phyloP scores from a whole-genome alignment of 2,888 invertebrate species.

The Lasioglossum calceatum region DNA sequence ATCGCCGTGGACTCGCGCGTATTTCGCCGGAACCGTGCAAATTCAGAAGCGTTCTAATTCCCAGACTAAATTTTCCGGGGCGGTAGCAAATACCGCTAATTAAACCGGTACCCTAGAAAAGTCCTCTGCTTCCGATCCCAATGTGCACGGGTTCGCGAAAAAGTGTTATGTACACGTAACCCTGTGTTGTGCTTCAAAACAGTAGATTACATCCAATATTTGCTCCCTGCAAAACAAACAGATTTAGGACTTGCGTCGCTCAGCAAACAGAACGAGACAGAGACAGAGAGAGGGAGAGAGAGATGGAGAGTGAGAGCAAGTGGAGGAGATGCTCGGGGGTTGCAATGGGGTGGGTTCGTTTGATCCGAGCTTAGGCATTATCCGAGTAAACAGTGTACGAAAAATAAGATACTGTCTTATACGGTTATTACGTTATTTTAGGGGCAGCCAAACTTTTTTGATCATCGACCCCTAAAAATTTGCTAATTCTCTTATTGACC shows the following conservation, averaged over 20 bases:
- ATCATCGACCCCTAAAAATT: no score
- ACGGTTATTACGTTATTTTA: no score
- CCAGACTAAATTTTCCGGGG: background rate
- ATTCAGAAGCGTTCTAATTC: background rate
- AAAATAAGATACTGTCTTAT: background rate
- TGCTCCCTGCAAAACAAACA: background rate
- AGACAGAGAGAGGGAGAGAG: background rate
- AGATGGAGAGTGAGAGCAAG: background rate
- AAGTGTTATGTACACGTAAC: background rate
- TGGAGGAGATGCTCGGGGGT: background rate
- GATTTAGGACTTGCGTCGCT: conserved; percentile 10
- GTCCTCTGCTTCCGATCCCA: background rate
- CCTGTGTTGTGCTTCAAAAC: background rate
- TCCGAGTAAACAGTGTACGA: background rate
- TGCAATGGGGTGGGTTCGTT: background rate
- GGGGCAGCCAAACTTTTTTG: no score
- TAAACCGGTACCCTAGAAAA: background rate
- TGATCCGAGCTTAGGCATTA: conserved; percentile 7
- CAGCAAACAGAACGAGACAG: background rate
- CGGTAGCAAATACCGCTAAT: background rate
- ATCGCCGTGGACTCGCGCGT: background rate
- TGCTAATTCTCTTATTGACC: no score
- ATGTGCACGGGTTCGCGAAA: background rate
- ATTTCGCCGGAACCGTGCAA: background rate
- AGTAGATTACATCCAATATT: conserved; percentile 8